Evolutionary conservation across 2,797 vertebrate species (phyloP), one percentile per base, ranked within the genome.

Genomic region (Muscicapa striata): DNA sequence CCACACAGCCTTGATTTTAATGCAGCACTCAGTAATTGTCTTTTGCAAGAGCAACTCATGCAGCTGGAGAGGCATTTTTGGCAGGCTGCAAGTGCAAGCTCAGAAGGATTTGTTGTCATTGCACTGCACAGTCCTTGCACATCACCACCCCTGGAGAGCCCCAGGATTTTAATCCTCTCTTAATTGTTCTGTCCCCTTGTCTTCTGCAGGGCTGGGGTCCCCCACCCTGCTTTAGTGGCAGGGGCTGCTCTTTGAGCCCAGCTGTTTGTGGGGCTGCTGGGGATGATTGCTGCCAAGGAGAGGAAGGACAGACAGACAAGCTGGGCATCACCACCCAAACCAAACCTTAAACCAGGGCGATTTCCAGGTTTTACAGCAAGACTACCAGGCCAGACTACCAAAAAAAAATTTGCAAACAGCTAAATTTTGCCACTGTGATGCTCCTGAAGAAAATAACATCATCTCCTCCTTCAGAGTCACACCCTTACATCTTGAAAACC

Each of bases 161-260:
- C 29, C 16, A 41, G 67, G 91, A 21, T 89, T 91, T 94, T 86
- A 90, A 90, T 94, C 34, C 74, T 51, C 77, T 81, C 58, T 63
- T 64, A 38, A 90, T 94, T 92, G 79, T 74, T 84, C 48, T 87
- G 59, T 89, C 29, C 70, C 30, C 62, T 76, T 9, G 6, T 48
- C 41, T 52, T 20, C 15, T 57, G 5, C 23, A 15, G 85, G 58
- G 54, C 24, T 5, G 6, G 32, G 72, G 58, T 63, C 22, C 62
- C 63, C 46, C 23, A 8, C 9, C 72, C 22, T 30, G 45, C 27
- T 84, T 18, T n/a, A 24, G 51, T 59, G 34, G 43, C 68, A 63
- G 70, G 38, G 57, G 8, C 40, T 74, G 76, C 27, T 81, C 54
- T 19, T 59, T 57, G n/a, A 78, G 27, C 61, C 22, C 46, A 11